Base-by-base conservation (phyloP, 2,797 vertebrate species). In the Sebastes trivittatus region DNA sequence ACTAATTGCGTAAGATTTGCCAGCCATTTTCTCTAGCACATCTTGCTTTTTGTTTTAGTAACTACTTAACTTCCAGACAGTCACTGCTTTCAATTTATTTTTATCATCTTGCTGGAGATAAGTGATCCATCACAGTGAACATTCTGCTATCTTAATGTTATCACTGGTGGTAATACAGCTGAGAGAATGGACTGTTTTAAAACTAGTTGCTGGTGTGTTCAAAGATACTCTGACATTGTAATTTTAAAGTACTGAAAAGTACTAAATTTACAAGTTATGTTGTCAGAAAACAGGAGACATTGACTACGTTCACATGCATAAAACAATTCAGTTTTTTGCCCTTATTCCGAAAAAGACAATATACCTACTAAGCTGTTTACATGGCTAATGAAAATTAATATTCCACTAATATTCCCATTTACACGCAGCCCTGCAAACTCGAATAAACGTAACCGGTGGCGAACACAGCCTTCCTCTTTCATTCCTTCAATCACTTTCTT, bases 101-200 rank as follows among this genome's bases (percentile, higher is more conserved):
- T 22, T 54, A 78, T 75, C 13, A 75, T 70, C 54, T 34, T 72
- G 10, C 34, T 74, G 5, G 14, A 32, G 55, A 27, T 10, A 22
- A 38, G 22, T 61, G 38, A 81, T 72, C 69, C 61, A 73, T 70
- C 56, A 77, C 30, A 29, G 29, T 64, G 22, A 73, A 62, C 13
- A 36, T 34, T 23, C 6, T 52, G 58, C 64, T 69, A 7, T 23
- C 7, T 60, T 58, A 34, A 60, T 22, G n/a, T 32, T 22, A 55
- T 65, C 18, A 49, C 32, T 32, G 3, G 46, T 16, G 3, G 11
- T 42, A 38, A 80, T 59, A 66, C 4, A 42, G 14, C 36, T 25
- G 4, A 68, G 25, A 55, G 23, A 65, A 73, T 27, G 13, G 34
- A 22, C 27, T 22, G 14, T 32, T 77, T 54, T 78, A 55, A 58